These are phyloP conservation scores for Meghimatium bilineatum DNA, from an alignment of 2,888 invertebrate species.

Conservation along the genomic window DNA sequence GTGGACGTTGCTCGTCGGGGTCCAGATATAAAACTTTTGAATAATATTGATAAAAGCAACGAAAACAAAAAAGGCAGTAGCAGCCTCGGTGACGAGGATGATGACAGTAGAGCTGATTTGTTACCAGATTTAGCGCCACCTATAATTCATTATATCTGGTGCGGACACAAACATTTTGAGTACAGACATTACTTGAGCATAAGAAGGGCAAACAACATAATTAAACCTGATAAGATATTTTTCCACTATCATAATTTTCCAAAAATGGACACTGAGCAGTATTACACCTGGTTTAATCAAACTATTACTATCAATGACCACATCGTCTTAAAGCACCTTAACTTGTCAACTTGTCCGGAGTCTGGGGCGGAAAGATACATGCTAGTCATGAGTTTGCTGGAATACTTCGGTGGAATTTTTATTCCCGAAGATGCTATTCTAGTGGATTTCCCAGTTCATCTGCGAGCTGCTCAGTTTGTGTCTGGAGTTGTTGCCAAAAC, in stretches of 20 bases:
- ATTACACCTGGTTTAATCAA: conserved; percentile 55
- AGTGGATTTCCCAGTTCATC: conserved; percentile 56
- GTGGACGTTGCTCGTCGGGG: conserved; percentile 29
- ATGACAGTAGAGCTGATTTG: conserved; percentile 50
- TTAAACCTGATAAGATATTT: conserved; percentile 56
- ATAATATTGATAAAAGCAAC: conserved; percentile 7
- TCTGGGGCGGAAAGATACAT: conserved; percentile 53
- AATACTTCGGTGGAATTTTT: conserved; percentile 55
- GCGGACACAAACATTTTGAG: conserved; percentile 52
- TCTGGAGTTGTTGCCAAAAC: conserved; percentile 52
- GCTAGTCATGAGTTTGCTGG: conserved; percentile 51
- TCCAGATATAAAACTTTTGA: conserved; percentile 42
- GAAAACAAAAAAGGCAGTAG: neutral
- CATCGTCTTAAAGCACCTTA: conserved; percentile 50
- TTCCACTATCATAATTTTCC: conserved; percentile 55
- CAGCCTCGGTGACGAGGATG: conserved; percentile 32
- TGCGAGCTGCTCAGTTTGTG: conserved; percentile 51
- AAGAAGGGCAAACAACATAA: conserved; percentile 51
- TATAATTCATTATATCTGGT: conserved; percentile 55
- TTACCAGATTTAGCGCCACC: conserved; percentile 55
- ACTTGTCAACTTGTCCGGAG: conserved; percentile 49
- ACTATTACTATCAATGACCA: conserved; percentile 51
- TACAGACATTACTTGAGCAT: conserved; percentile 55
- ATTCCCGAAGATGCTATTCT: conserved; percentile 56
- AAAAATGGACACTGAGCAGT: conserved; percentile 48